Evolutionary conservation across 2,888 invertebrate species (phyloP).

Genomic region (Conomelus anceps): DNA sequence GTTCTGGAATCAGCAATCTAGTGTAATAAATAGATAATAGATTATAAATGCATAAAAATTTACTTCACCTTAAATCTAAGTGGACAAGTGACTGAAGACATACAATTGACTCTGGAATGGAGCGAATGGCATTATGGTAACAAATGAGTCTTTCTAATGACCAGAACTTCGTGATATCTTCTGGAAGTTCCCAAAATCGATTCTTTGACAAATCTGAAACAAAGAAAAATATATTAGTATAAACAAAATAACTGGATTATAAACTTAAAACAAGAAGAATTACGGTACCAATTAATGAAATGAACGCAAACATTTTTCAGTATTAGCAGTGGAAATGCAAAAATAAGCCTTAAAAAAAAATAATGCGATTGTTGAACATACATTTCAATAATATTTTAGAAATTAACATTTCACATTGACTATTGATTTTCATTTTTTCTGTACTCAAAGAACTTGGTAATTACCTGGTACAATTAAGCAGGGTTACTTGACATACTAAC

Average conservation of each 20-base stretch:
- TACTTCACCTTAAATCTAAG: conserved; percentile 76
- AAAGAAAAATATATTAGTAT: conserved; percentile 32
- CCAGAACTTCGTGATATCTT: conserved; percentile 78
- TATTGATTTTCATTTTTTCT: too few relatives aligned
- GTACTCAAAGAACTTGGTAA: too few relatives aligned
- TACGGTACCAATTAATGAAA: background rate
- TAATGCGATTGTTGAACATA: too few relatives aligned
- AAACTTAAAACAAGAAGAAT: background rate
- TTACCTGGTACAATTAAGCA: too few relatives aligned
- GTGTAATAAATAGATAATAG: too few relatives aligned
- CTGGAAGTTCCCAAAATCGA: conserved; percentile 82
- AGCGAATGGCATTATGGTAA: conserved; percentile 85
- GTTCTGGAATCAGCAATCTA: too few relatives aligned
- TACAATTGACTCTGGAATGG: conserved; percentile 76
- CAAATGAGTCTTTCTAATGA: conserved; percentile 82
- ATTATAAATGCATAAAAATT: background rate
- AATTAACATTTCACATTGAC: too few relatives aligned
- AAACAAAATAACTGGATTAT: background rate
- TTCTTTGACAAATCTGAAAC: conserved; percentile 77
- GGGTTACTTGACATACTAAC: too few relatives aligned
- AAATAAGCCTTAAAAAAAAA: too few relatives aligned
- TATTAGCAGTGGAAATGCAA: too few relatives aligned
- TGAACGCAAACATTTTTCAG: too few relatives aligned
- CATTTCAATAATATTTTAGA: too few relatives aligned
- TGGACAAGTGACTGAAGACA: conserved; percentile 79